A percentile compares a stretch with the other conserved stretches of the same genome.
These are phyloP conservation scores for Plebejus melissa DNA, from an alignment of 2,888 invertebrate species.

Conservation along the genomic window DNA sequence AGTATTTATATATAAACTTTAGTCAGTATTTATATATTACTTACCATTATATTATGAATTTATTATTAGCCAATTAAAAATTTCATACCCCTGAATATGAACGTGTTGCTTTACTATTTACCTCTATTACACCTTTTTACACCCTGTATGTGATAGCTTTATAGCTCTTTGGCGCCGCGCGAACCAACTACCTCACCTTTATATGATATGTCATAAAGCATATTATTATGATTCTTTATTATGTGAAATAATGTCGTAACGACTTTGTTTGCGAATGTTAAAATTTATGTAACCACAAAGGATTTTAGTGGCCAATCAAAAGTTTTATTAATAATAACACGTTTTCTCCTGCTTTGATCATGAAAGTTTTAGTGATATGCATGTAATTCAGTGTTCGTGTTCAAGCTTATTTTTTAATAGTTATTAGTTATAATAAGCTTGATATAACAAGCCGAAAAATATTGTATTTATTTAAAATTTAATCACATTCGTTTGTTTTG, in stretches of 20 bases:
- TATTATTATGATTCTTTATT: conserved; percentile 48
- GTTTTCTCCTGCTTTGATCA: conserved; percentile 21
- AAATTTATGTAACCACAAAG: conserved; percentile 45
- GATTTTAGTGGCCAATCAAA: conserved; percentile 44
- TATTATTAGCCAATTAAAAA: no score
- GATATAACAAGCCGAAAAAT: no score
- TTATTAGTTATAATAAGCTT: not conserved
- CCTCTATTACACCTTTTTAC: not conserved
- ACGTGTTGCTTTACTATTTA: not conserved
- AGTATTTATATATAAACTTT: no score
- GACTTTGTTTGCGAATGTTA: conserved; percentile 41
- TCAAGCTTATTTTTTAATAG: not conserved
- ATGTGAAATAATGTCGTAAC: conserved; percentile 33
- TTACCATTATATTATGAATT: no score
- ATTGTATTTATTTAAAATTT: no score
- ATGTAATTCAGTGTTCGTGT: conserved; percentile 4
- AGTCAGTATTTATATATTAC: no score
- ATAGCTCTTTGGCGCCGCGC: conserved; percentile 13
- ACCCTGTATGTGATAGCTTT: not conserved
- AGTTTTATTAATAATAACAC: conserved; percentile 43
- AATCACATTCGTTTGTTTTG: no score
- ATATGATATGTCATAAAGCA: conserved; percentile 48
- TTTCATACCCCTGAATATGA: not conserved
- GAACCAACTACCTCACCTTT: conserved; percentile 41
- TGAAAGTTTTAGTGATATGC: not conserved